These are phyloP conservation scores for Drosophila niveifrons DNA, from an alignment of 2,888 invertebrate species.

Conservation along the genomic window DNA sequence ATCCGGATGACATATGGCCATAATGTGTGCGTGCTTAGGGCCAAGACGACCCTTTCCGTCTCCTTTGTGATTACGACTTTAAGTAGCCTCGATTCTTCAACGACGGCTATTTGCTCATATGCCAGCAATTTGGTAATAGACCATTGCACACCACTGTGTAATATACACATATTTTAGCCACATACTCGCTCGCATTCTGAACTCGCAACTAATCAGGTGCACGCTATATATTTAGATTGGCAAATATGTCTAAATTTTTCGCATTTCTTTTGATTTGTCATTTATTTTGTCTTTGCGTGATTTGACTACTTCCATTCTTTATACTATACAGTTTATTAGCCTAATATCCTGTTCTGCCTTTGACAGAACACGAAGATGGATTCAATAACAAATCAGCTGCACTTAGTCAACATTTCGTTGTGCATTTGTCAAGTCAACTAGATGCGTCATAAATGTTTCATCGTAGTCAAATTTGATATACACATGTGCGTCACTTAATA, in stretches of 20 bases:
- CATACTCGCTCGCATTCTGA: not conserved
- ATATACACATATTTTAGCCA: not conserved
- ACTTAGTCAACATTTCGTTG: not conserved
- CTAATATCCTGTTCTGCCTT: not conserved
- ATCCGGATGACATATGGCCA: constrained; percentile 59
- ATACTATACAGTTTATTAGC: not conserved
- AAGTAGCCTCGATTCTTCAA: not conserved
- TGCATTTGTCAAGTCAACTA: not conserved
- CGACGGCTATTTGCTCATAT: constrained; percentile 22
- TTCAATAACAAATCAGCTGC: not conserved
- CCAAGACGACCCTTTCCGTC: constrained; percentile 30
- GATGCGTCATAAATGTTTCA: not conserved
- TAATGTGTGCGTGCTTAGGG: constrained; percentile 47
- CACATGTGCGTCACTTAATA: not conserved
- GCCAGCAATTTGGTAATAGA: constrained; percentile 34
- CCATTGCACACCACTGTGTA: not conserved
- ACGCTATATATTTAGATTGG: not conserved
- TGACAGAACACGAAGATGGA: not conserved
- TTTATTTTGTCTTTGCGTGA: not conserved
- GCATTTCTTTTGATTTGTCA: not conserved
- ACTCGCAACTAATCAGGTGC: no score
- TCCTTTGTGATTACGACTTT: constrained; percentile 41
- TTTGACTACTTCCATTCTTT: not conserved
- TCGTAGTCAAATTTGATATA: not conserved
- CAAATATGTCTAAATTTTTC: constrained; percentile 3